Evolutionary conservation across 2,113 vertebrate species (phyloP).

Genomic region (Gavialis gangeticus): DNA sequence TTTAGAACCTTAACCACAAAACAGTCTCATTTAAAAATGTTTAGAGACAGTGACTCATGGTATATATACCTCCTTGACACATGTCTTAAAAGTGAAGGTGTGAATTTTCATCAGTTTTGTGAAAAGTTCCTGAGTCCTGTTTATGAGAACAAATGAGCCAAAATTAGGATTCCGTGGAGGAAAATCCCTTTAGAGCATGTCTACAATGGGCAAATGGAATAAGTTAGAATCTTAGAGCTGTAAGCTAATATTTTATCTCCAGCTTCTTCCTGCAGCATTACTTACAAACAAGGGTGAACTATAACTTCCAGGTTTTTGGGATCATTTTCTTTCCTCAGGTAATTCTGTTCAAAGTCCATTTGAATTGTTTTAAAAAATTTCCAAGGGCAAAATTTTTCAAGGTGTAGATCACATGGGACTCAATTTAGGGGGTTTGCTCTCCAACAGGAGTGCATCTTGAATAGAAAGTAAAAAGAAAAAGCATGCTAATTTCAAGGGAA

Average conservation of each 20-base stretch:
- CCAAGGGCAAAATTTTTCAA: neutral
- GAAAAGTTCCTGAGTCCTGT: neutral
- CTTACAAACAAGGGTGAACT: neutral
- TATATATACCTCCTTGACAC: slow-evolving; percentile 3
- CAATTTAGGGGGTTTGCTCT: neutral
- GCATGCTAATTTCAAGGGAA: neutral
- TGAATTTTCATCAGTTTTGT: slow-evolving; percentile 4
- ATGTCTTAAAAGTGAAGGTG: neutral
- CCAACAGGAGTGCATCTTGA: neutral
- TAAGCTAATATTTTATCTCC: neutral
- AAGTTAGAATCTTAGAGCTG: neutral
- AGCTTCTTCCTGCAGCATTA: neutral
- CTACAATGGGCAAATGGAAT: neutral
- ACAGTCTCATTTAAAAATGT: slow-evolving; percentile 38
- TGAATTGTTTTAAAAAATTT: neutral
- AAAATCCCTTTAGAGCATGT: neutral
- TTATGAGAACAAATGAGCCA: slow-evolving; percentile 3
- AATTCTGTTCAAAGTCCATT: neutral
- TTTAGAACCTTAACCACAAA: slow-evolving; percentile 25
- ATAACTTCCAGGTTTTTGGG: neutral
- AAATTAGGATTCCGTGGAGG: neutral
- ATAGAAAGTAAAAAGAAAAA: neutral
- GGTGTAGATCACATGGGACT: neutral
- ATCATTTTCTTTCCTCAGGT: neutral
- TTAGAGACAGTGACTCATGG: slow-evolving; percentile 13